Conservation (phyloP, 2,888 invertebrate genomes). For the Ophioninae sp. region DNA sequence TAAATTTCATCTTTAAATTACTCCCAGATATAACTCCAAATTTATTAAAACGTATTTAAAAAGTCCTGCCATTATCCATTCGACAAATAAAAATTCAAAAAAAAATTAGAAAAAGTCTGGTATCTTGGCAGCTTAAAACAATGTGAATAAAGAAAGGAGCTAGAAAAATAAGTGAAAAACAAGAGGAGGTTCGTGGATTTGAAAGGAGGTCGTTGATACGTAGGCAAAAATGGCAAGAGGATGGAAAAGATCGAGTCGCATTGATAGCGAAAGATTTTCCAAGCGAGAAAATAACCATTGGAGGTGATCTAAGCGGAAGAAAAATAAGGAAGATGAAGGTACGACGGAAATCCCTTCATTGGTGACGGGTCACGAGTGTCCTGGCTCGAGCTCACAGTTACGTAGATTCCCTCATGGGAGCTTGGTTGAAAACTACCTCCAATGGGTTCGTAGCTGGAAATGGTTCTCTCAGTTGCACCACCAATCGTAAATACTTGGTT, state of each 20-base stretch:
- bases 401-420: constrained; percentile 2
- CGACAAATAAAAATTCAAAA: too few species aligned
- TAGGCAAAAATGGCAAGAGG: constrained; percentile 34
- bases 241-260: neutral
- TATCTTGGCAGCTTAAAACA: neutral
- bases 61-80: too few species aligned
- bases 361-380: constrained; percentile 1
- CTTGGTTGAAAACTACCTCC: constrained; percentile 51
- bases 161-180: neutral
- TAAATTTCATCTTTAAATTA: too few species aligned
- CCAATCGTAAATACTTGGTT: constrained; percentile 79
- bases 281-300: constrained; percentile 16
- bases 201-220: neutral
- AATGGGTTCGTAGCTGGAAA: constrained; percentile 40
- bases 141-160: neutral
- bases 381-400: constrained; percentile 1
- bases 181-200: neutral
- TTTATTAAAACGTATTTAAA: too few species aligned
- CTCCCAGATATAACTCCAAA: too few species aligned
- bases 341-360: constrained; percentile 10
- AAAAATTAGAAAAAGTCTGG: too few species aligned
- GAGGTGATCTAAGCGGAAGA: neutral
- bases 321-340: constrained; percentile 28
- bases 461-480: constrained; percentile 44
- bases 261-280: constrained; percentile 16